Evolutionary conservation across 1,140 invertebrate species (phyloP).

Genomic region (Polypedilum pembai): DNA sequence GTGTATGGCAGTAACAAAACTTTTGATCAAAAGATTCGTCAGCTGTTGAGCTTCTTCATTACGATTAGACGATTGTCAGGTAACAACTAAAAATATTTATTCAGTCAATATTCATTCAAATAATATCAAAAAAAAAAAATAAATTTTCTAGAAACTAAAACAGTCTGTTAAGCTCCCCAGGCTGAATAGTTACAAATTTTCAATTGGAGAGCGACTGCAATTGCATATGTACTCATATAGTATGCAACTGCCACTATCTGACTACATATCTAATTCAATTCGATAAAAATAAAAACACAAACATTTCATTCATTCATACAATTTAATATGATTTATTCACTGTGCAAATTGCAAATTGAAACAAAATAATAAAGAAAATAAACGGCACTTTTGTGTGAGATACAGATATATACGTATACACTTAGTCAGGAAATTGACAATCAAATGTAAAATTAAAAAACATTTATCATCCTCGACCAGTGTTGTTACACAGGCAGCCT

Average conservation of each 20-base stretch:
- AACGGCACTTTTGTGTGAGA: background rate
- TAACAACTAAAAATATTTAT: no score
- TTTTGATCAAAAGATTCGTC: no score
- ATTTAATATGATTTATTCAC: slow-evolving; percentile 26
- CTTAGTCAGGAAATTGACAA: slow-evolving; percentile 14
- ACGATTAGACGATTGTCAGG: no score
- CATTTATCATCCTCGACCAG: slow-evolving; percentile 26
- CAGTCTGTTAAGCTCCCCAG: no score
- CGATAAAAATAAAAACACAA: background rate
- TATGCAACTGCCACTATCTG: no score
- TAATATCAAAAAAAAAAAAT: background rate
- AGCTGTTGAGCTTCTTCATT: no score
- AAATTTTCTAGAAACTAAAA: no score
- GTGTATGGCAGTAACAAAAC: no score
- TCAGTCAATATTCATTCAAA: no score
- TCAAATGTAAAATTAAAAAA: slow-evolving; percentile 26
- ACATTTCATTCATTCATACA: slow-evolving; percentile 27
- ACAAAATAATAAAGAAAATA: background rate
- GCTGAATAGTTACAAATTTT: background rate
- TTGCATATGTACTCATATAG: no score
- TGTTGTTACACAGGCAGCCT: no score
- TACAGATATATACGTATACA: background rate
- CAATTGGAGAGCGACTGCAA: background rate
- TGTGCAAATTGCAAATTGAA: slow-evolving; percentile 8
- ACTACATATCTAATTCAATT: slow-evolving; percentile 5